Base-by-base conservation (phyloP, 2,888 invertebrate genomes). In the Cyaniris semiargus region DNA sequence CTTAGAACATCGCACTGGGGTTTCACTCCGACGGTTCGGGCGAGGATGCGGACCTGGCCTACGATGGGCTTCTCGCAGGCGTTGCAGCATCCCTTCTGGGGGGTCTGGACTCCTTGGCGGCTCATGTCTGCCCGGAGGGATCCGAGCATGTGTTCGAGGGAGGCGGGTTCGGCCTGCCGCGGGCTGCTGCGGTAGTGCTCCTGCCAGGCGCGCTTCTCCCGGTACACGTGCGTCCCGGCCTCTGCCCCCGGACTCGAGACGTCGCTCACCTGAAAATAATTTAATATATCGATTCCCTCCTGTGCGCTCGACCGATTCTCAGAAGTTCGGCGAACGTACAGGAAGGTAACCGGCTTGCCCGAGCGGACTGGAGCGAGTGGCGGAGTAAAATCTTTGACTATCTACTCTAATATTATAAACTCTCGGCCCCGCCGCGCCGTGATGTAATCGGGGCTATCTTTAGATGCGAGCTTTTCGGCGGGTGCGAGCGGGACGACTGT, bases 51-150 rank as follows among this genome's bases (percentile, higher is more conserved):
- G 38, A 96, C 97, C 96, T 99, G 99, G 84, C 99, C 99, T 80
- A 99, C 98, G 92, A 99, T 99, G 82, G 99, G 98, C 87, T 99
- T 99, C 91, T 98, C 98, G 95, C 99, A 99, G 83, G 98, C 98
- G 89, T 96, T 98, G 96, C 99, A 99, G 95, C 99, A 98, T 86
- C 99, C 99, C 95, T 99, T 99, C 90, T 99, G 99, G 85, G 99
- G 98, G 81, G 99, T 99, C 91, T 97, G 98, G 81, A 99, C 98
- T 93, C 99, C 99, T 95, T 99, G 99, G 89, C 98, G 97, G 94
- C 97, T 98, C 98, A 99, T 98, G 95, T 99, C 98, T 89, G 97
- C 98, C 89, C 98, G 98, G 84, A 98, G 95, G 83, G 97, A 97
- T 83, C 98, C 98, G 91, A 98, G 97, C 98, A 98, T 98, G 90